Conservation (phyloP, 2,797 vertebrate genomes). For the Argentina silus region DNA sequence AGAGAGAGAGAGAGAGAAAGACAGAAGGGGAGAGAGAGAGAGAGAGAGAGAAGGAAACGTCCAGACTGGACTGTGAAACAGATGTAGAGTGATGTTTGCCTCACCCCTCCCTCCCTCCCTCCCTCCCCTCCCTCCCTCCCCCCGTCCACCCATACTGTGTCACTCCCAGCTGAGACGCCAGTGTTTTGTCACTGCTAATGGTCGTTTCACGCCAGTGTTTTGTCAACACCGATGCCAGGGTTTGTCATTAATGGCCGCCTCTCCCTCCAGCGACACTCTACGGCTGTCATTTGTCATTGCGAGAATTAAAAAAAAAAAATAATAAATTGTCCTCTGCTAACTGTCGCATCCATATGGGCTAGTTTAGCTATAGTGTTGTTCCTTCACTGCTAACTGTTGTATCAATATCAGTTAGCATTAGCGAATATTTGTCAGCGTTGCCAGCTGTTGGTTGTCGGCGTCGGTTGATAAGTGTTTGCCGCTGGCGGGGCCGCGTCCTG, state of each 20-base stretch:
- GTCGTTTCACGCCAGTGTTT: constrained; percentile 11
- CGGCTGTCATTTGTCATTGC: constrained; percentile 20
- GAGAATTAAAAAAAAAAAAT: background rate
- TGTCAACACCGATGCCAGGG: background rate
- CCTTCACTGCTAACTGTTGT: constrained; percentile 14
- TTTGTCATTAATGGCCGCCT: background rate
- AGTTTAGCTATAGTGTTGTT: background rate
- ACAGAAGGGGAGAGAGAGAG: background rate
- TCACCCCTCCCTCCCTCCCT: constrained; percentile 13
- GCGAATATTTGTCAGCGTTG: constrained; percentile 41
- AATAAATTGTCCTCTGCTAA: background rate
- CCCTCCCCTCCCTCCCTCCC: background rate
- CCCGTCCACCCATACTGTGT: constrained; percentile 13
- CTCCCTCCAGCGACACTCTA: too few species aligned
- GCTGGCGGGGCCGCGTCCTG: background rate
- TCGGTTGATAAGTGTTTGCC: background rate
- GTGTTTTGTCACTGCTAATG: background rate
- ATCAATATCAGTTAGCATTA: constrained; percentile 45
- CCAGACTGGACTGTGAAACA: background rate
- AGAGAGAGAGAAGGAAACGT: background rate
- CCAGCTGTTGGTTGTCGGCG: constrained; percentile 9
- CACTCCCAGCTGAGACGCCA: constrained; percentile 6
- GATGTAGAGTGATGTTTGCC: constrained; percentile 8
- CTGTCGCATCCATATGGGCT: background rate
- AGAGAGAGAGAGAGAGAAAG: background rate